These are phyloP conservation scores for Speoplatyrhinus poulsoni DNA, from an alignment of 2,113 vertebrate species.

Conservation along the genomic window DNA sequence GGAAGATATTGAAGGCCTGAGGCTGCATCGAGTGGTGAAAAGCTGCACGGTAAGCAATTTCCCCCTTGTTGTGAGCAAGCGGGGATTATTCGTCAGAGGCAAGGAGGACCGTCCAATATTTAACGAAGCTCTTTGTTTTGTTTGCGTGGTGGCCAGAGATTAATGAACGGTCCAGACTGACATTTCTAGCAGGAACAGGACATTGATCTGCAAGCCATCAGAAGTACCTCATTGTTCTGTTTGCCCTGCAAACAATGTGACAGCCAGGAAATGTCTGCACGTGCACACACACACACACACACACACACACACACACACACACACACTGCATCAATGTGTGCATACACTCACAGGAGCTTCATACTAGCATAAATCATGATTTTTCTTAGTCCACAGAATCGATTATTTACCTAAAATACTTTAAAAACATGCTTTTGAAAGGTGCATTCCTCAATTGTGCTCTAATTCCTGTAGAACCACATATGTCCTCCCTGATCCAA, in stretches of 20 bases:
- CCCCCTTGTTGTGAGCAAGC: conserved; percentile 43
- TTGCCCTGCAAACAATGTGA: conserved; percentile 59
- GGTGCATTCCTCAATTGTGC: no score
- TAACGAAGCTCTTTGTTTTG: conserved; percentile 64
- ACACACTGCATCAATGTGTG: conserved; percentile 14
- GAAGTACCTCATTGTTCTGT: conserved; percentile 64
- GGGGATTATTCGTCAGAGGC: conserved; percentile 59
- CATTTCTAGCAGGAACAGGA: conserved; percentile 70
- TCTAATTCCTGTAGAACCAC: no score
- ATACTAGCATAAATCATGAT: background rate
- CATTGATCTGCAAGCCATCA: conserved; percentile 62
- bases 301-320: conserved; percentile 7
- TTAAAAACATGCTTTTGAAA: no score
- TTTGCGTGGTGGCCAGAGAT: conserved; percentile 59
- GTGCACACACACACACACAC: background rate
- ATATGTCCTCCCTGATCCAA: no score
- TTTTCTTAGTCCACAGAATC: no score
- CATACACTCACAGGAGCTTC: background rate
- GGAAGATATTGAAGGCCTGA: conserved; percentile 19
- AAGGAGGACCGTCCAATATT: conserved; percentile 51
- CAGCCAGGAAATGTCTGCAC: conserved; percentile 35
- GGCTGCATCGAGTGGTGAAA: conserved; percentile 16
- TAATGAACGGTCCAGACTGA: conserved; percentile 68
- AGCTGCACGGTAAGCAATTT: conserved; percentile 53
- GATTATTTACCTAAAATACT: no score